A percentile compares a stretch with the other conserved stretches of the same genome.
phyloP scores from a whole-genome alignment of 2,113 vertebrate species.

The Deroptyus accipitrinus region DNA sequence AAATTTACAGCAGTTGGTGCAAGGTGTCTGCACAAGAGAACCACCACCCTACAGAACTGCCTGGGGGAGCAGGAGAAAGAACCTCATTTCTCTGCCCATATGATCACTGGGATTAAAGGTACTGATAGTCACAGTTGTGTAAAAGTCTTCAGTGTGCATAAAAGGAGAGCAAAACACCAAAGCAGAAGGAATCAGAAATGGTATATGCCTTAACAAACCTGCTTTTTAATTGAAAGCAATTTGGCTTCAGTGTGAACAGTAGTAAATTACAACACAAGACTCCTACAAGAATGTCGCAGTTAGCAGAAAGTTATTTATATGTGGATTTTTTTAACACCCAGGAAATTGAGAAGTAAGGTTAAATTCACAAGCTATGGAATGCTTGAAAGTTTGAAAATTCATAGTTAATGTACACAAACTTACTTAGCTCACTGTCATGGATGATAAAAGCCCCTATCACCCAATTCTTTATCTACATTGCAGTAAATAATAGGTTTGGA shows the following conservation, averaged over 20 bases:
- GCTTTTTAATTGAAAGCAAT: background rate
- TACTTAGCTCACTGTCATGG: background rate
- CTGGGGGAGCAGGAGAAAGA: background rate
- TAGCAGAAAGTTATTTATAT: background rate
- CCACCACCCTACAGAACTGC: background rate
- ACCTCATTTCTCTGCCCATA: background rate
- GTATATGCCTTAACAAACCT: background rate
- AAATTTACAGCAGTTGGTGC: background rate
- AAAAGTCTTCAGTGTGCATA: background rate
- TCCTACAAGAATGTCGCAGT: background rate
- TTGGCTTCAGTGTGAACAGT: background rate
- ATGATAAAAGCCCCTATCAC: background rate
- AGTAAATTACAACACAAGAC: background rate
- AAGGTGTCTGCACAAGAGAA: background rate
- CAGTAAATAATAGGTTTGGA: background rate
- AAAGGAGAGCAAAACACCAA: background rate
- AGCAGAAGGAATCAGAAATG: background rate
- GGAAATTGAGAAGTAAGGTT: background rate
- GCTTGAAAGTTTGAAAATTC: background rate
- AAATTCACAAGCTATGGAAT: background rate
- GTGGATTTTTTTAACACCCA: background rate
- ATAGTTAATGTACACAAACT: background rate
- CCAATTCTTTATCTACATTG: background rate
- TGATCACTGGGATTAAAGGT: background rate
- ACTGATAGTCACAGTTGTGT: background rate